phyloP scores from a whole-genome alignment of 1,140 invertebrate species.

The Chelonus insularis region DNA sequence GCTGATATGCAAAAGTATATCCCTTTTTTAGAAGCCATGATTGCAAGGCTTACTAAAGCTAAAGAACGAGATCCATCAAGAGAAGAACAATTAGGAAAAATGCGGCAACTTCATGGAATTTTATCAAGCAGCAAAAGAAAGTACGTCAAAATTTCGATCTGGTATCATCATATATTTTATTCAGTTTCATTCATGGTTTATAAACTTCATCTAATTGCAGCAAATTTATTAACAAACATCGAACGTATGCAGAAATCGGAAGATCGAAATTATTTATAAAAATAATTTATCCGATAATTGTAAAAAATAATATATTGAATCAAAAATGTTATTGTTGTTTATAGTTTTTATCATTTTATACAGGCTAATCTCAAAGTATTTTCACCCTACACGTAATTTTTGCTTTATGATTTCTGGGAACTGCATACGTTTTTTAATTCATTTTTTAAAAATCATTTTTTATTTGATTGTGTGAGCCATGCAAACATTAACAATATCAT shows the following conservation, averaged over 20 bases:
- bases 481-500: not conserved
- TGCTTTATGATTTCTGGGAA: slow-evolving; percentile 9
- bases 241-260: slow-evolving; percentile 26
- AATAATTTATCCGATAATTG: too few relatives aligned
- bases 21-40: slow-evolving; percentile 68
- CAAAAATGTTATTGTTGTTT: not conserved
- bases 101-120: slow-evolving; percentile 65
- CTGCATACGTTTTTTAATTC: slow-evolving; percentile 27
- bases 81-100: slow-evolving; percentile 65
- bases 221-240: not conserved
- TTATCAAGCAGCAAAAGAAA: slow-evolving; percentile 66
- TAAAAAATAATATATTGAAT: too few relatives aligned
- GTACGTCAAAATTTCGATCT: slow-evolving; percentile 46
- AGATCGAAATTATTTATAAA: not conserved
- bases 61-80: slow-evolving; percentile 59
- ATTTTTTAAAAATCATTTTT: not conserved
- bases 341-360: not conserved
- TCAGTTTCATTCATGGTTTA: not conserved
- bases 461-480: not conserved
- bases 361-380: slow-evolving; percentile 26
- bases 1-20: slow-evolving; percentile 69
- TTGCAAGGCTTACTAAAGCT: slow-evolving; percentile 63
- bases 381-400: slow-evolving; percentile 3
- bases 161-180: slow-evolving; percentile 5
- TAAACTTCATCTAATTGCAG: slow-evolving; percentile 3